These are phyloP conservation scores for Condylura cristata DNA, from an alignment of 2,113 vertebrate genomes.

Conservation along the genomic window DNA sequence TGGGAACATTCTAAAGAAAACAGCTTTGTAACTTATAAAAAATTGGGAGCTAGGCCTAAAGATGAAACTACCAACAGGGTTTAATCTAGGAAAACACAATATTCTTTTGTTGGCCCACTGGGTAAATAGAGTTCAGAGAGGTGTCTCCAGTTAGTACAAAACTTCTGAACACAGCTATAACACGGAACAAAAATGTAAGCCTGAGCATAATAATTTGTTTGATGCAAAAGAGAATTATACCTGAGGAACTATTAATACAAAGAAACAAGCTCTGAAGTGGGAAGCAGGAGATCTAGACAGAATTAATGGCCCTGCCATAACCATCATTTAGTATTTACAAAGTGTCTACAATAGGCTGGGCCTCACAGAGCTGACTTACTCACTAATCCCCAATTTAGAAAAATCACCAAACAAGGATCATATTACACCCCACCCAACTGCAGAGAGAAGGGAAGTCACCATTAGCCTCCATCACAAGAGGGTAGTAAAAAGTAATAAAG, in stretches of 20 bases:
- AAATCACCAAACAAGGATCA: conserved; percentile 20
- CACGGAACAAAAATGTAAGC: conserved; percentile 9
- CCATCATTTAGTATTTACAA: conserved; percentile 6
- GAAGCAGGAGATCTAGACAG: neutral
- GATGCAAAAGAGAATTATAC: neutral
- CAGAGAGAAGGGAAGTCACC: neutral
- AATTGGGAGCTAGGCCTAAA: neutral
- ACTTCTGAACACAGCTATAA: neutral
- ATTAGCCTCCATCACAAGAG: conserved; percentile 25
- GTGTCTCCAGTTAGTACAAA: neutral
- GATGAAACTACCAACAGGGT: neutral
- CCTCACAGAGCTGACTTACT: neutral
- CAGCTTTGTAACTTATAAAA: neutral
- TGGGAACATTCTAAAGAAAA: conserved; percentile 11
- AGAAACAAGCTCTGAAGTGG: neutral
- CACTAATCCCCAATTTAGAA: conserved; percentile 26
- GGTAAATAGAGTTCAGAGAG: conserved; percentile 31
- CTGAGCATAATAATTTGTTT: conserved; percentile 13
- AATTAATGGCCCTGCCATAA: neutral
- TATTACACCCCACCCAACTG: neutral
- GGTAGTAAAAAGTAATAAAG: neutral
- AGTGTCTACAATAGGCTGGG: neutral
- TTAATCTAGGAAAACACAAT: conserved; percentile 26
- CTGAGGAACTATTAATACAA: neutral
- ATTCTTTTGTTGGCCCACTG: conserved; percentile 39